A percentile compares a stretch with the other conserved stretches of the same genome.
These are phyloP conservation scores for Dexiosoma caninum DNA, from an alignment of 2,888 invertebrate genomes.

Conservation along the genomic window DNA sequence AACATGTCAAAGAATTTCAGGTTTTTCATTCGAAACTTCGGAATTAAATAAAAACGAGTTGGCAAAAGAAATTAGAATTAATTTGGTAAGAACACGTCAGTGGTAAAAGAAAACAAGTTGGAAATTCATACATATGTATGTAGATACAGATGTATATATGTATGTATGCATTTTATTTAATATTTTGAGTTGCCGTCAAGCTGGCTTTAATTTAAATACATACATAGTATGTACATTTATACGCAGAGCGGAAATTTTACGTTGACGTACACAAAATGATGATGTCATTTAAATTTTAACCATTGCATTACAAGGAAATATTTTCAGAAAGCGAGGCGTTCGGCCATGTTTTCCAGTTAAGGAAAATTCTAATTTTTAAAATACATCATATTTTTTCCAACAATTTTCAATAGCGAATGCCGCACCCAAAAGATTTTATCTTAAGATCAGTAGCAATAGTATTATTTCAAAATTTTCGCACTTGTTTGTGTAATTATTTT, in stretches of 20 bases:
- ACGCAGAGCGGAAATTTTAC: not conserved
- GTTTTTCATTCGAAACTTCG: not conserved
- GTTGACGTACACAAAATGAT: slow-evolving; percentile 24
- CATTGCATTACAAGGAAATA: slow-evolving; percentile 16
- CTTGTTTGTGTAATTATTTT: slow-evolving; percentile 17
- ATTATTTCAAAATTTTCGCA: slow-evolving; percentile 2
- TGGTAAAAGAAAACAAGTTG: not conserved
- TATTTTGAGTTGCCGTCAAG: not conserved
- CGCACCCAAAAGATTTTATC: slow-evolving; percentile 30
- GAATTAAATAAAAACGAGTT: slow-evolving; percentile 24
- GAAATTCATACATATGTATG: not conserved
- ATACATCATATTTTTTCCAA: not conserved
- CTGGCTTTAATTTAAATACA: not conserved
- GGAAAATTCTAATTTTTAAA: not conserved
- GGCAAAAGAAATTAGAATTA: not conserved
- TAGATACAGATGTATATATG: not conserved
- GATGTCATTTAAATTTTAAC: slow-evolving; percentile 57
- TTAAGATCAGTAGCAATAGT: slow-evolving; percentile 1
- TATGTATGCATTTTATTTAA: not conserved
- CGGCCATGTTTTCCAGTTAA: not conserved
- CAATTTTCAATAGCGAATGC: not conserved
- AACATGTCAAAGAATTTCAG: not conserved
- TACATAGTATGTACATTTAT: too few species aligned
- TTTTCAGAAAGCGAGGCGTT: too few species aligned
- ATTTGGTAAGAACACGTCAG: slow-evolving; percentile 1